Conservation (phyloP, 2,113 vertebrate species). For the Setophaga coronata region DNA sequence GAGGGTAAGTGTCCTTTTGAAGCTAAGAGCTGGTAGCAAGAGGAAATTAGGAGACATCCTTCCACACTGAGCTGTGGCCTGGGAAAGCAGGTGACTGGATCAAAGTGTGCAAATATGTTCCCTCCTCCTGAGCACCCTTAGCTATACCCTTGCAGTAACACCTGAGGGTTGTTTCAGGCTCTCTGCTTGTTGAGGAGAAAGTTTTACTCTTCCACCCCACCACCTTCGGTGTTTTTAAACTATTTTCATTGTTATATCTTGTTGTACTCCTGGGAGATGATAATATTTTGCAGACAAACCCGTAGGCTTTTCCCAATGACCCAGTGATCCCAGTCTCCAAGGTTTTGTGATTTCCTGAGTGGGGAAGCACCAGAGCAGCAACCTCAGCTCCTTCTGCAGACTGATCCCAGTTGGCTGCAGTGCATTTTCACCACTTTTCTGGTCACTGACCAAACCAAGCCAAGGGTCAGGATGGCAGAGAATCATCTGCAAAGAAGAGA, state of each 20-base stretch:
- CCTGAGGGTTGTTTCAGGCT: background rate
- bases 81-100: background rate
- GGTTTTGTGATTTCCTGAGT: conserved; percentile 64
- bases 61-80: background rate
- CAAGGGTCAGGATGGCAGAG: conserved; percentile 16
- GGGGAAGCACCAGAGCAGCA: conserved; percentile 46
- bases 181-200: background rate
- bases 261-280: conserved; percentile 34
- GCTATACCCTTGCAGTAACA: background rate
- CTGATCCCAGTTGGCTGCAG: background rate
- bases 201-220: background rate
- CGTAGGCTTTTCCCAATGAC: conserved; percentile 47
- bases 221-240: conserved; percentile 10
- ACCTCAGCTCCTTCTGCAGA: conserved; percentile 21
- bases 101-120: background rate
- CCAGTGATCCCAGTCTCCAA: conserved; percentile 53
- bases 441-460: background rate
- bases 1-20: background rate
- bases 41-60: background rate
- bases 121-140: background rate
- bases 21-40: background rate
- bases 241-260: conserved; percentile 31
- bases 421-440: conserved; percentile 13
- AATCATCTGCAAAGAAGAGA: conserved; percentile 22
- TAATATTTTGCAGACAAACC: conserved; percentile 44